Evolutionary conservation across 2,797 vertebrate genomes (phyloP).

Genomic region (Simalia tracyae): DNA sequence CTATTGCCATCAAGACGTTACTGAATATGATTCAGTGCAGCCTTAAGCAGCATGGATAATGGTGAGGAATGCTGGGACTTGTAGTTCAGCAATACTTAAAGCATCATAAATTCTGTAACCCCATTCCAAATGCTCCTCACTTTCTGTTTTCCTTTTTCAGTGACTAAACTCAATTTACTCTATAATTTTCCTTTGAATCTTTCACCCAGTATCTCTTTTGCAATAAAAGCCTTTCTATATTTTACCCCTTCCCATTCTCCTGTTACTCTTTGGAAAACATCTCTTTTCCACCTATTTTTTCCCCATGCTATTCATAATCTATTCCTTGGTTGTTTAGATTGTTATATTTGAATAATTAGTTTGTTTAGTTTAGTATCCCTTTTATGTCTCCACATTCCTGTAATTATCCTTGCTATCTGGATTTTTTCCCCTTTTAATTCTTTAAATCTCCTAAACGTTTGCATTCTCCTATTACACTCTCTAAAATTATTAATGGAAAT

Average conservation of each 20-base stretch:
- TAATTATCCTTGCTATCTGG: not conserved
- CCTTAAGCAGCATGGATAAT: not conserved
- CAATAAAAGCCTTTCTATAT: not conserved
- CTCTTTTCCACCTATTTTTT: not conserved
- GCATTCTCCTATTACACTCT: not conserved
- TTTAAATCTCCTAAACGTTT: not conserved
- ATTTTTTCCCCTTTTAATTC: not conserved
- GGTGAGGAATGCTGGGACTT: not conserved
- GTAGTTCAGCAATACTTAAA: not conserved
- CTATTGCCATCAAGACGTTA: not conserved
- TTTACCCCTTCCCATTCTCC: not conserved
- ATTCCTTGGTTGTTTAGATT: not conserved
- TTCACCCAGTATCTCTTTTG: not conserved
- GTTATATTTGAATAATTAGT: not conserved
- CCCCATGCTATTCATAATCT: not conserved
- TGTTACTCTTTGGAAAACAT: not conserved
- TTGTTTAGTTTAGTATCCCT: not conserved
- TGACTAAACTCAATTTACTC: not conserved
- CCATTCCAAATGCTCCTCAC: not conserved
- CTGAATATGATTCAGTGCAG: not conserved
- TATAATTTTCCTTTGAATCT: not conserved
- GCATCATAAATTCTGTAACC: not conserved
- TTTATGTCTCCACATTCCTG: not conserved
- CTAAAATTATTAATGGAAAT: not conserved
- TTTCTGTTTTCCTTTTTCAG: not conserved